Percentiles rank a stretch among this genome's conserved stretches.
phyloP scores from a whole-genome alignment of 2,888 invertebrate genomes.

The Liopterus haemorrhoidalis region DNA sequence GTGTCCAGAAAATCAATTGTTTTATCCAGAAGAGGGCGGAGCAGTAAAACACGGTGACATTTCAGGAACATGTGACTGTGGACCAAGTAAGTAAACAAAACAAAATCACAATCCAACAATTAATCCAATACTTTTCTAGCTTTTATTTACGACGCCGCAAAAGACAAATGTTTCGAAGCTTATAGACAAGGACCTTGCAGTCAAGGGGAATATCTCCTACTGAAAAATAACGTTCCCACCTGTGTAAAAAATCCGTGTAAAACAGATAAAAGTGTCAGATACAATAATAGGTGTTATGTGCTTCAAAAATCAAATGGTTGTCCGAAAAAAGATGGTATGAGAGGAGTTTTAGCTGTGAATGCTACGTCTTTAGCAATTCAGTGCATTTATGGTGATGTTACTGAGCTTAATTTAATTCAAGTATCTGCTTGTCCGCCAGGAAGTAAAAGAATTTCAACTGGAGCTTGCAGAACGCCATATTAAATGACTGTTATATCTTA shows the following conservation, averaged over 20 bases:
- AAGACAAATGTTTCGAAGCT: slow-evolving; percentile 57
- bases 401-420: slow-evolving; percentile 24
- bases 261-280: slow-evolving; percentile 49
- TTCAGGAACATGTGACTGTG: slow-evolving; percentile 56
- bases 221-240: slow-evolving; percentile 51
- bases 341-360: slow-evolving; percentile 55
- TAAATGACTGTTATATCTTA: not conserved
- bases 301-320: slow-evolving; percentile 47
- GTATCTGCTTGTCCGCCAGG: slow-evolving; percentile 37
- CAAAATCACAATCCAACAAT: slow-evolving; percentile 4
- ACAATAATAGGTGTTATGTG: slow-evolving; percentile 48
- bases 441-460: slow-evolving; percentile 36
- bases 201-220: slow-evolving; percentile 50
- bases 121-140: slow-evolving; percentile 43
- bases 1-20: slow-evolving; percentile 59
- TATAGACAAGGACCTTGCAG: slow-evolving; percentile 61
- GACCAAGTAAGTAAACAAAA: slow-evolving; percentile 46
- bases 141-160: slow-evolving; percentile 55
- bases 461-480: slow-evolving; percentile 32
- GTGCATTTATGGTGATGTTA: slow-evolving; percentile 47
- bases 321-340: slow-evolving; percentile 42
- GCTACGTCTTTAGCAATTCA: slow-evolving; percentile 53
- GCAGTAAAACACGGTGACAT: too few species aligned
- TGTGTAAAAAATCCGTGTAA: slow-evolving; percentile 59
- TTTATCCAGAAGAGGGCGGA: too few species aligned